A percentile compares a stretch with the other conserved stretches of the same genome.
phyloP scores from a whole-genome alignment of 1,140 invertebrate genomes.

The Pseudomyrmex dendroicus region DNA sequence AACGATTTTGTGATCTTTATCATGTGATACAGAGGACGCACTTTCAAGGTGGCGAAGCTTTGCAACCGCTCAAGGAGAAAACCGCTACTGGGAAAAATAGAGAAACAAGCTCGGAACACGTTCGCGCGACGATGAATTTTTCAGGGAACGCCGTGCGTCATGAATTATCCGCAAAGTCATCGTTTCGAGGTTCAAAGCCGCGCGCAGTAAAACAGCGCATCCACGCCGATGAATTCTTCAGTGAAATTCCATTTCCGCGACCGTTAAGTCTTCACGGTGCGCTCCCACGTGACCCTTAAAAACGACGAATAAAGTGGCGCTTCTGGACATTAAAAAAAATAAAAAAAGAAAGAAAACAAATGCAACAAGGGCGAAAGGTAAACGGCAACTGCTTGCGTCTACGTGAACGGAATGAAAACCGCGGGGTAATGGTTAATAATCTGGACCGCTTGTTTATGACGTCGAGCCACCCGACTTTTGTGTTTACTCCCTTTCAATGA shows the following conservation, averaged over 20 bases:
- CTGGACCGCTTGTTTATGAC: constrained; percentile 42
- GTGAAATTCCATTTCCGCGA: constrained; percentile 59
- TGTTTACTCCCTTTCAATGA: constrained; percentile 11
- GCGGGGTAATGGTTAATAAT: constrained; percentile 57
- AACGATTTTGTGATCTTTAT: no score
- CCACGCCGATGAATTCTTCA: constrained; percentile 70
- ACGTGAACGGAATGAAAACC: constrained; percentile 62
- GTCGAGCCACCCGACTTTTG: background rate
- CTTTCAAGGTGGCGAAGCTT: constrained; percentile 22
- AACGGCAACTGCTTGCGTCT: constrained; percentile 66
- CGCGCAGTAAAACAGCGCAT: constrained; percentile 60
- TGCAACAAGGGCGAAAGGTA: constrained; percentile 66
- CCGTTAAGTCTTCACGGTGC: constrained; percentile 59
- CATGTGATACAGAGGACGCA: background rate
- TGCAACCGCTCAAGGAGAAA: constrained; percentile 23
- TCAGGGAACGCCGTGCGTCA: constrained; percentile 50
- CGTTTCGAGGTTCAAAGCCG: constrained; percentile 58
- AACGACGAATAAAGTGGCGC: constrained; percentile 61
- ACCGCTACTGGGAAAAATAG: constrained; percentile 24
- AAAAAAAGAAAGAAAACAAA: background rate
- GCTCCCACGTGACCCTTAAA: constrained; percentile 68
- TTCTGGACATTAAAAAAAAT: constrained; percentile 66
- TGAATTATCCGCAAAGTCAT: constrained; percentile 50
- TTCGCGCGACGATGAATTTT: constrained; percentile 44
- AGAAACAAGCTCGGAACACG: constrained; percentile 38